These are phyloP conservation scores for Fringilla coelebs DNA, from an alignment of 2,797 vertebrate species.

Conservation along the genomic window DNA sequence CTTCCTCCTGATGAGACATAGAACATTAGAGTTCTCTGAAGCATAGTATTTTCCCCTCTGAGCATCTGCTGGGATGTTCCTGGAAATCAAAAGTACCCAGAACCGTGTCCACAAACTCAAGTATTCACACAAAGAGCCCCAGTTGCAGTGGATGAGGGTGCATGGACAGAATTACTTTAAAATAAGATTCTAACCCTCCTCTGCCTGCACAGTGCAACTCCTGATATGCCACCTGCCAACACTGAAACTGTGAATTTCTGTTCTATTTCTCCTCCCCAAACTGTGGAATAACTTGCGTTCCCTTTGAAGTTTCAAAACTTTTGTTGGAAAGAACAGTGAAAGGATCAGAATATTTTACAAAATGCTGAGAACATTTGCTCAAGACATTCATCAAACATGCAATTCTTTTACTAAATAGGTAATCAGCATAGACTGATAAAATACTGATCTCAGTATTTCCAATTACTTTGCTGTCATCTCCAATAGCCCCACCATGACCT, in stretches of 20 bases:
- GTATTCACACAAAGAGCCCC: background rate
- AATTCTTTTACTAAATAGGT: background rate
- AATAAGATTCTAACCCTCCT: background rate
- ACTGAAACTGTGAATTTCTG: background rate
- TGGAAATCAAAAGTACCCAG: background rate
- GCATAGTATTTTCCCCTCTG: background rate
- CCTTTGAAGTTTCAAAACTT: background rate
- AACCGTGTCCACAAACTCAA: accelerated
- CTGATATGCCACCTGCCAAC: background rate
- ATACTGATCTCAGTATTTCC: background rate
- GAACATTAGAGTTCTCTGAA: background rate
- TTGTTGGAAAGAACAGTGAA: background rate
- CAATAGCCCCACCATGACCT: background rate
- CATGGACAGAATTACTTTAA: background rate
- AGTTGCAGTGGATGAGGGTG: background rate
- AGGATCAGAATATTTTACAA: background rate
- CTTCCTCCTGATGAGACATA: background rate
- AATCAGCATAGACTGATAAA: background rate
- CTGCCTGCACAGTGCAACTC: background rate
- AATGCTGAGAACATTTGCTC: background rate
- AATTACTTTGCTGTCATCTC: background rate
- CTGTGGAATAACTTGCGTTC: background rate
- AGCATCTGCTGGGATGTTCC: background rate
- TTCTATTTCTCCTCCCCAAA: background rate
- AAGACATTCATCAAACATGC: background rate